Evolutionary conservation across 2,888 invertebrate genomes (phyloP), one percentile per base, ranked within the genome.

Genomic region (Xanthia togata): DNA sequence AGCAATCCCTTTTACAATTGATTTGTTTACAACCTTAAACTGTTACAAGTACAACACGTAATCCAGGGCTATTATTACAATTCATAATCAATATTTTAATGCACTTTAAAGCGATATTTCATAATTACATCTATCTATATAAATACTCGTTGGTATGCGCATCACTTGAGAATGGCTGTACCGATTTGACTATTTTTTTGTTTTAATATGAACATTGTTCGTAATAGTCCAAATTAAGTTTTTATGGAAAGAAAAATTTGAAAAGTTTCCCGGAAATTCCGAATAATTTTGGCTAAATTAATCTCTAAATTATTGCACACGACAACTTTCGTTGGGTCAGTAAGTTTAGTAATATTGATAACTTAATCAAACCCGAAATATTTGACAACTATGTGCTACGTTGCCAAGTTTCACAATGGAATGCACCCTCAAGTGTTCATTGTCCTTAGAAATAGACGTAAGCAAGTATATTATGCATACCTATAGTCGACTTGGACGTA

Each of bases 371-470:
- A 47, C 50, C 23, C 0, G 8, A 23, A 47, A 31, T 50, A 23
- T 50, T 23, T 67, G 14, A 31, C 31, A 65, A 44, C 26, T 65
- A 20, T 35, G 5, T 50, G 5, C 17, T 35, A n/a, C 20, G 4
- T 38, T 68, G 17, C n/a, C 11, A 59, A n/a, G 11, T 68, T 59
- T 38, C 68, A 23, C 17, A 50, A 23, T 50, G n/a, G 59, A n/a
- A 68, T 59, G 68, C 38, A 68, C 57, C 35, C 38, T 57, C 8
- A 41, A n/a, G 20, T 44, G 50, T 70, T 68, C 35, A 71, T 60
- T 70, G 65, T 73, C 53, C 70, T 50, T 64, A 81, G 55, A 68
- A 31, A n/a, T 68, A 70, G n/a, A 50, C 44, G 14, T 85, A 83
- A 85, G 73, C 50, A 50, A 23, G 50, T 50, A 71, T 65, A 69